These are phyloP conservation scores for Andricus curvator DNA, from an alignment of 2,888 invertebrate genomes.

Conservation along the genomic window DNA sequence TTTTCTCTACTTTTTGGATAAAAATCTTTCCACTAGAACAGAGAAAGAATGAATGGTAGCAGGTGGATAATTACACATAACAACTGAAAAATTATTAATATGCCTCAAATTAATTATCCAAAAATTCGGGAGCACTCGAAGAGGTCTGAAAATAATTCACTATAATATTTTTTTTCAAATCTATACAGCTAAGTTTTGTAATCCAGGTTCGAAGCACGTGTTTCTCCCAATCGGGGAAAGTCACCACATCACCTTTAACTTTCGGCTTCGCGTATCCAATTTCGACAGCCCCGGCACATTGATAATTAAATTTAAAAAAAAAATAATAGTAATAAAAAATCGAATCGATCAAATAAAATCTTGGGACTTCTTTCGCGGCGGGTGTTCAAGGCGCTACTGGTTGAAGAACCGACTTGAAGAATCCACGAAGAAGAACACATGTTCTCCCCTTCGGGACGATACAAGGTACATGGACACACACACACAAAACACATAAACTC, in stretches of 20 bases:
- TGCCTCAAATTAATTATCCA: background rate
- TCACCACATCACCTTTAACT: background rate
- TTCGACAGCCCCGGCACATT: background rate
- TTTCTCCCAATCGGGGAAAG: background rate
- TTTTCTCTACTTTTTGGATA: too few species aligned
- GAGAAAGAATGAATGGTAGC: too few species aligned
- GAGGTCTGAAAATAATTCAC: background rate
- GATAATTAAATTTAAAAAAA: background rate
- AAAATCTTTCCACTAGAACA: too few species aligned
- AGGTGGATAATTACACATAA: too few species aligned
- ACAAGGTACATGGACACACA: background rate
- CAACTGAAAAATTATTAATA: too few species aligned
- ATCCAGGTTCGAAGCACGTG: background rate
- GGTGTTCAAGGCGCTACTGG: slow-evolving; percentile 52
- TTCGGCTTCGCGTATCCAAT: background rate
- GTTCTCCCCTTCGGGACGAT: slow-evolving; percentile 43
- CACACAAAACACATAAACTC: background rate
- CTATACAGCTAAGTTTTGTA: background rate
- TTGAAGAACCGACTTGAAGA: slow-evolving; percentile 36
- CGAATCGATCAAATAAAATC: background rate
- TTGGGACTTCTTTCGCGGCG: slow-evolving; percentile 33
- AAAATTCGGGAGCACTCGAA: background rate
- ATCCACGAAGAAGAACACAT: slow-evolving; percentile 42
- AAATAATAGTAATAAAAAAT: background rate
- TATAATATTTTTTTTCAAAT: too few species aligned